Conservation (phyloP, 23 tunicate genomes). For the Trididemnum miniatum region DNA sequence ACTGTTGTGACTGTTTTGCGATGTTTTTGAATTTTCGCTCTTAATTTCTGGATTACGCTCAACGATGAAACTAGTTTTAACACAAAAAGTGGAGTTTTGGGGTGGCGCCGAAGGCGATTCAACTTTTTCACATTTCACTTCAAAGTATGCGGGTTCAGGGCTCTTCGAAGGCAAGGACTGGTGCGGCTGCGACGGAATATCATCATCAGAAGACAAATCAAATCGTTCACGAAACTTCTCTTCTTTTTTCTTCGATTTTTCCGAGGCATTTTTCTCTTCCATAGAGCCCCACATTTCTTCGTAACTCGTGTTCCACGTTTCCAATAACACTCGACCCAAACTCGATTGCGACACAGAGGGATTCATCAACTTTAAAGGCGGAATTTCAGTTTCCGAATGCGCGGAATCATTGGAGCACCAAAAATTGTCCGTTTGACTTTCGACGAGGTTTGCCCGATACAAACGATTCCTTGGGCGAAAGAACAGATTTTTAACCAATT, state of each 20-base stretch:
- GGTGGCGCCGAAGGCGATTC: no score
- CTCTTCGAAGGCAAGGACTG: no score
- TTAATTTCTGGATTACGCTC: no score
- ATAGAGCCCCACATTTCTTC: slow-evolving; percentile 19
- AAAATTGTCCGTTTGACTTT: background rate
- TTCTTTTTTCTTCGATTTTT: background rate
- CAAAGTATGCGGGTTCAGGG: no score
- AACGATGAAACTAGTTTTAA: no score
- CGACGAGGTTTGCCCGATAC: background rate
- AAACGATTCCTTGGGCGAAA: slow-evolving; percentile 5
- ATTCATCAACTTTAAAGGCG: slow-evolving; percentile 3
- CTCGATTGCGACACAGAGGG: background rate
- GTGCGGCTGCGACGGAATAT: no score
- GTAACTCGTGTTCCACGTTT: slow-evolving; percentile 22
- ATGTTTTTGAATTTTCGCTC: no score
- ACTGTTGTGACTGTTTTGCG: no score
- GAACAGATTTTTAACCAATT: background rate
- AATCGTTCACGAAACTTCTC: background rate
- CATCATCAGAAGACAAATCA: no score
- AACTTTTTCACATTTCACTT: no score
- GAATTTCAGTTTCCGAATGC: background rate
- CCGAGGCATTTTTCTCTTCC: background rate
- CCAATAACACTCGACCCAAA: slow-evolving; percentile 14
- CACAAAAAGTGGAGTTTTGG: no score
- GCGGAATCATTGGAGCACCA: background rate